Evolutionary conservation across 2,797 vertebrate genomes (phyloP).

Genomic region (Benthosema pterotum): DNA sequence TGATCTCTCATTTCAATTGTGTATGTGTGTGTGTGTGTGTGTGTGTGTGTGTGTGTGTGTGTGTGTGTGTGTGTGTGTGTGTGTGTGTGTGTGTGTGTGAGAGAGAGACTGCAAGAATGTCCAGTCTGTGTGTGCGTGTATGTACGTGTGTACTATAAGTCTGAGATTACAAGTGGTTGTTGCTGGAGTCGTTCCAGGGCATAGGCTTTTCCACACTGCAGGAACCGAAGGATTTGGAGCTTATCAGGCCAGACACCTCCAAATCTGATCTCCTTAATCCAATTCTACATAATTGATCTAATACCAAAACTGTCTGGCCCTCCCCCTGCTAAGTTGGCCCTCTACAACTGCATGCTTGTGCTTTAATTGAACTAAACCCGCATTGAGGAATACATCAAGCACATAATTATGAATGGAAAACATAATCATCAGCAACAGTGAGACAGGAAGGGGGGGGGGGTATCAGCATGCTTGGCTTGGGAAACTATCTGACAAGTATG

Average conservation of each 20-base stretch:
- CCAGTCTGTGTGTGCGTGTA: slow-evolving; percentile 5
- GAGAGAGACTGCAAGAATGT: too few species aligned
- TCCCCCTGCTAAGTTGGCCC: background rate
- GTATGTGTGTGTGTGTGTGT: slow-evolving; percentile 1
- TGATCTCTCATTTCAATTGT: background rate
- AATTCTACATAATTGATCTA: slow-evolving; percentile 62
- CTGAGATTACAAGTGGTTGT: slow-evolving; percentile 36
- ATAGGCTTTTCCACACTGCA: slow-evolving; percentile 49
- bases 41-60: background rate
- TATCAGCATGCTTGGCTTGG: slow-evolving; percentile 1
- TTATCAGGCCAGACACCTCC: slow-evolving; percentile 66
- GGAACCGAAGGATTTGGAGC: slow-evolving; percentile 66
- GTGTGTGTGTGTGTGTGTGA: background rate
- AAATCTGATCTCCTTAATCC: slow-evolving; percentile 69
- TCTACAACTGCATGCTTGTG: slow-evolving; percentile 16
- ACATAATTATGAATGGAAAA: background rate
- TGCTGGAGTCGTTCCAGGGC: slow-evolving; percentile 18
- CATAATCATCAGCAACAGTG: too few species aligned
- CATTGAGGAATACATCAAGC: background rate
- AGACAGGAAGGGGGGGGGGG: background rate
- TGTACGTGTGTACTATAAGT: slow-evolving; percentile 2
- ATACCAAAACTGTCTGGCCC: slow-evolving; percentile 38
- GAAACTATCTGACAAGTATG: slow-evolving; percentile 26
- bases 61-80: slow-evolving; percentile 11
- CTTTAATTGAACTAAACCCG: slow-evolving; percentile 9